Evolutionary conservation across 2,888 invertebrate species (phyloP), one percentile per base, ranked within the genome.

Genomic region (Metacarcinus magister): DNA sequence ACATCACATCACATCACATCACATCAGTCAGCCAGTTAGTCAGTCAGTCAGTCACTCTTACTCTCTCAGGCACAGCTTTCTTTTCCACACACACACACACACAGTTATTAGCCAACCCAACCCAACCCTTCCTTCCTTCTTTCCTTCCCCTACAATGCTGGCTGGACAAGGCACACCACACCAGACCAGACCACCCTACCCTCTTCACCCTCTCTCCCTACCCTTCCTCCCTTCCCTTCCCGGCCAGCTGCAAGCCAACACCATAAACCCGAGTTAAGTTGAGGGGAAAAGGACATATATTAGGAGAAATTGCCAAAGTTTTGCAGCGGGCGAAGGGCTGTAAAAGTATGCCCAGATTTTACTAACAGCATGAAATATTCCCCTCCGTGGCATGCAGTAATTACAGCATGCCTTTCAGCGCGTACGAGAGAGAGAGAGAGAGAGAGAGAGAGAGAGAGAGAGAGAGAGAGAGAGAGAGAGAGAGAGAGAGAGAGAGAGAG

Each of bases 251-350:
- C 95, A 95, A 94, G 91, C 95, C 95, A 95, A 95, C 95, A 95
- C 95, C 91, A 91, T 95, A 95, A 95, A 95, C 91, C 90, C 95
- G 60, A 95, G 95, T 95, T 95, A 95, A 95, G 95, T 95, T 95
- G 91, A 95, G 95, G 95, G 91, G 91, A 91, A 95, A 95, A 91
- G 67, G 95, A 91, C 90, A 90, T 91, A 95, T 95, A 95, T 95
- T 91, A 91, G 95, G 91, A 95, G 95, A 95, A 95, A 95, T 60
- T 95, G 95, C 95, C 95, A 67, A 95, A 95, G 95, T 95, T 95
- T 95, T 95, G 67, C 89, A 60, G 43, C 90, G 95, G 91, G 95
- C 90, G 89, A 95, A 95, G 95, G 91, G 95, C 60, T 90, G 95
- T 89, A 91, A 95, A 91, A 95, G 60, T 95, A 60, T 67, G 89